These are phyloP conservation scores for Drosophila mettleri DNA, from an alignment of 2,888 invertebrate genomes.

Conservation along the genomic window DNA sequence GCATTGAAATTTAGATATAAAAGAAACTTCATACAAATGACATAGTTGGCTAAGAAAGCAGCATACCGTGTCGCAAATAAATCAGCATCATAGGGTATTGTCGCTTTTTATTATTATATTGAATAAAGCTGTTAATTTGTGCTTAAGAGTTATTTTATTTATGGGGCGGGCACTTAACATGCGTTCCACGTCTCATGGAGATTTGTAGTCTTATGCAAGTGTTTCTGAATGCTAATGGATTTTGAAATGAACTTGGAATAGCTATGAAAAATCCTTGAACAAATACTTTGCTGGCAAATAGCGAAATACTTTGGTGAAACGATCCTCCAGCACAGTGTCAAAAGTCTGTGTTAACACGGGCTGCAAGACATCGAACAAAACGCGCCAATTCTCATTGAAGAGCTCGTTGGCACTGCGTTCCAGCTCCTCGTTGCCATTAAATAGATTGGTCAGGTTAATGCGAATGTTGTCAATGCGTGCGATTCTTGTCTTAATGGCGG, in stretches of 20 bases:
- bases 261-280: slow-evolving; percentile 86
- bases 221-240: slow-evolving; percentile 11
- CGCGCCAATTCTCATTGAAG: slow-evolving; percentile 89
- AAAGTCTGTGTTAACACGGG: slow-evolving; percentile 89
- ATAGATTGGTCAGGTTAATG: slow-evolving; percentile 88
- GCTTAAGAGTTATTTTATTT: slow-evolving; percentile 11
- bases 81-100: too few species aligned
- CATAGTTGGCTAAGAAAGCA: too few species aligned
- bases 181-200: slow-evolving; percentile 1
- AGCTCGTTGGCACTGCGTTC: slow-evolving; percentile 90
- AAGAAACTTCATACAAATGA: too few species aligned
- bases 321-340: slow-evolving; percentile 88
- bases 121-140: slow-evolving; percentile 4
- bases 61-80: too few species aligned
- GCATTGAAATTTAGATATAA: too few species aligned
- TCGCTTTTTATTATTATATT: not conserved
- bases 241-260: not conserved
- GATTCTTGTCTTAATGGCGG: slow-evolving; percentile 87
- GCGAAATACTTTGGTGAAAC: slow-evolving; percentile 88
- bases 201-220: not conserved
- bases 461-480: slow-evolving; percentile 87
- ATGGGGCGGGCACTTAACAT: slow-evolving; percentile 17
- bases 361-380: slow-evolving; percentile 88
- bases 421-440: slow-evolving; percentile 80
- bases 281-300: slow-evolving; percentile 89